Evolutionary conservation across 2,888 invertebrate species (phyloP).

Genomic region (Ptychoptera contaminata): DNA sequence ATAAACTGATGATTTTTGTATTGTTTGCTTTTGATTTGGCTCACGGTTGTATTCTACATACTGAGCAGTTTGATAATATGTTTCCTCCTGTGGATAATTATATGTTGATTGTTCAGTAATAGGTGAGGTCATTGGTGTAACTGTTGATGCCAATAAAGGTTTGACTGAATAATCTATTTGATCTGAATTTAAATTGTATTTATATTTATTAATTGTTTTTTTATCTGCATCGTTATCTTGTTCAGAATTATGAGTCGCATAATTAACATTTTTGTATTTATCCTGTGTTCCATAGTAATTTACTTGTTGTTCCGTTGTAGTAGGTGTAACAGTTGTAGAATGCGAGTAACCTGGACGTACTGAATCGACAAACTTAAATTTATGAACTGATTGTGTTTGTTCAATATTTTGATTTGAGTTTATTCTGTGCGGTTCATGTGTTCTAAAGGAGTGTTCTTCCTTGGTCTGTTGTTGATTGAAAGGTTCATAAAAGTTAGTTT

Average conservation of each 20-base stretch:
- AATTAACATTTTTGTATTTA: no score
- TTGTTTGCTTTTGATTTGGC: no score
- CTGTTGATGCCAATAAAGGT: neutral
- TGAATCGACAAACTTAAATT: constrained; percentile 3
- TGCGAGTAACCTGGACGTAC: neutral
- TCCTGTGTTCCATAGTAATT: no score
- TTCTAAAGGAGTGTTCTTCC: neutral
- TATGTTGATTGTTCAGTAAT: no score
- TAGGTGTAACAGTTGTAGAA: neutral
- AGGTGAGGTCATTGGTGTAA: neutral
- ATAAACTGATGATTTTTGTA: no score
- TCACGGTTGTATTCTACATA: no score
- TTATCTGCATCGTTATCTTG: no score
- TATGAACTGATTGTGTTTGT: neutral
- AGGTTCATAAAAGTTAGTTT: neutral
- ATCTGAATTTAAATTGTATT: neutral
- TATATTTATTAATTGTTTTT: no score
- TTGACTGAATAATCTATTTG: neutral
- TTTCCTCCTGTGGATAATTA: no score
- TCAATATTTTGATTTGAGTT: neutral
- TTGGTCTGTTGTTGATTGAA: no score
- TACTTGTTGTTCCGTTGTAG: neutral
- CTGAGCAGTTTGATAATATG: no score
- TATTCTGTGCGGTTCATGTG: neutral
- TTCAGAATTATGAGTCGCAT: no score